These are phyloP conservation scores for Drosophila borealis DNA, from an alignment of 2,888 invertebrate species.

Conservation along the genomic window DNA sequence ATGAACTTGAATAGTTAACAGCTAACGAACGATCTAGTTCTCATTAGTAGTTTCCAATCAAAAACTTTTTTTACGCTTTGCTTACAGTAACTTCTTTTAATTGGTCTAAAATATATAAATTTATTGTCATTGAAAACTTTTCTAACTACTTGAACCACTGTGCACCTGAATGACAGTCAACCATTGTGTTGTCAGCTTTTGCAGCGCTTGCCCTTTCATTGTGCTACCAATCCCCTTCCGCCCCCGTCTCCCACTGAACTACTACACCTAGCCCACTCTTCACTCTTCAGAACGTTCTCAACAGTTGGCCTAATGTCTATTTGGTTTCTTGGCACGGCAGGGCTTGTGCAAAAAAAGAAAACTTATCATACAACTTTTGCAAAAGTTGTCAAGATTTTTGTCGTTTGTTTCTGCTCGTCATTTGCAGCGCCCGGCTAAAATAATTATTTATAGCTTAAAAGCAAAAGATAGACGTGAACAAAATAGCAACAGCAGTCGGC, in stretches of 20 bases:
- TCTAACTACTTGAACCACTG: conserved; percentile 47
- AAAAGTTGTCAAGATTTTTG: conserved; percentile 77
- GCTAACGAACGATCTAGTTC: too few relatives aligned
- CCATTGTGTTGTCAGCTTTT: conserved; percentile 66
- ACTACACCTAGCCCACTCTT: background rate
- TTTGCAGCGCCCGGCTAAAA: conserved; percentile 44
- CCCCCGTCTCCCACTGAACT: background rate
- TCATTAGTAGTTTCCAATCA: too few relatives aligned
- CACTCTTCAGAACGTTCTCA: conserved; percentile 4
- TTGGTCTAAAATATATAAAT: background rate
- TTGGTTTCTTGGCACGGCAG: conserved; percentile 72
- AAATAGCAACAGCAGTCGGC: conserved; percentile 14
- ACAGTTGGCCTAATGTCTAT: conserved; percentile 66
- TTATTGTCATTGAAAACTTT: conserved; percentile 10
- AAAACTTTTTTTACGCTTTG: background rate
- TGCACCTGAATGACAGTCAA: conserved; percentile 57
- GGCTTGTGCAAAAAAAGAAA: conserved; percentile 44
- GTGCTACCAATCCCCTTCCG: background rate
- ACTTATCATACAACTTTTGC: conserved; percentile 73
- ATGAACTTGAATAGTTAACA: too few relatives aligned
- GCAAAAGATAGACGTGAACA: conserved; percentile 1
- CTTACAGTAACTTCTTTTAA: background rate
- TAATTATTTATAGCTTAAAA: conserved; percentile 53
- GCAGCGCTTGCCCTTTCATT: conserved; percentile 40
- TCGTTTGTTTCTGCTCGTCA: conserved; percentile 47